Evolutionary conservation across 2,113 vertebrate genomes (phyloP).

Genomic region (Dicerorhinus sumatrensis): DNA sequence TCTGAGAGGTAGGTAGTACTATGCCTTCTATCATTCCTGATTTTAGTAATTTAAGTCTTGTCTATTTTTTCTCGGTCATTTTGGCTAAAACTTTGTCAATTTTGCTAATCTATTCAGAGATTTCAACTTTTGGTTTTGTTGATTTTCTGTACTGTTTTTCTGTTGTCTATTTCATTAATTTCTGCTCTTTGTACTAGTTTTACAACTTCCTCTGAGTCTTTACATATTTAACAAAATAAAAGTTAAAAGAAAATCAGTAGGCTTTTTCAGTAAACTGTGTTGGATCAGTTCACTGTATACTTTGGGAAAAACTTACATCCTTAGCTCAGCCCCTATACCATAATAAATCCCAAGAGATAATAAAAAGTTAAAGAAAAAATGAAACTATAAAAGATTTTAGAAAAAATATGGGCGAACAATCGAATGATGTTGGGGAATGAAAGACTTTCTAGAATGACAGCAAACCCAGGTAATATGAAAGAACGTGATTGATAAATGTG

Average conservation of each 20-base stretch:
- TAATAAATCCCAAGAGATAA: background rate
- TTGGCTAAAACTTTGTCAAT: background rate
- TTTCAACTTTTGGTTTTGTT: background rate
- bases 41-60: slow-evolving; percentile 1
- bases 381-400: background rate
- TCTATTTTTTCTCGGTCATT: background rate
- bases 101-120: background rate
- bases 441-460: background rate
- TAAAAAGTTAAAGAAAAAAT: background rate
- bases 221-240: background rate
- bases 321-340: background rate
- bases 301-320: background rate
- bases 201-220: background rate
- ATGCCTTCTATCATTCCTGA: background rate
- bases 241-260: background rate
- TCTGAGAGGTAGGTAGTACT: background rate
- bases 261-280: background rate
- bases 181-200: background rate
- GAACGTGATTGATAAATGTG: background rate
- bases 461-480: background rate
- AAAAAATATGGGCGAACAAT: background rate
- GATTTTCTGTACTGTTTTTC: background rate
- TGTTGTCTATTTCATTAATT: background rate
- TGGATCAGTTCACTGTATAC: background rate
- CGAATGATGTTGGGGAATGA: background rate